Evolutionary conservation across 2,113 vertebrate species (phyloP).

Genomic region (Scalopus aquaticus): DNA sequence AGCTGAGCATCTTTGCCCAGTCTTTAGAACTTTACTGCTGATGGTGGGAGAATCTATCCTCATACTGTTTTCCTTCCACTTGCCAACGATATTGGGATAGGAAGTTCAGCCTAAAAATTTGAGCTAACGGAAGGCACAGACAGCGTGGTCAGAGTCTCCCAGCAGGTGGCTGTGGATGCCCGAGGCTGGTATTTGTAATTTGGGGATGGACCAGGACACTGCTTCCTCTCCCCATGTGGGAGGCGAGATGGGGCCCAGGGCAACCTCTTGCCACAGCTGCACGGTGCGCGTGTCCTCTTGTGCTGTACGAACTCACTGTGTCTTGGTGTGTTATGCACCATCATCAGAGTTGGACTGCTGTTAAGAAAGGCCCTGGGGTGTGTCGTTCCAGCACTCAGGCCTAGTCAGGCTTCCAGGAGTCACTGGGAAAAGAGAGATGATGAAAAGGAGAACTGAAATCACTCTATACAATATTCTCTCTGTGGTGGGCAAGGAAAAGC

Average conservation of each 20-base stretch:
- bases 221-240: neutral
- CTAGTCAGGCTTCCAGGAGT: neutral
- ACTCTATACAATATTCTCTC: neutral
- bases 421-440: neutral
- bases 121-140: neutral
- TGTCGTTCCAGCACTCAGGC: neutral
- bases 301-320: neutral
- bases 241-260: neutral
- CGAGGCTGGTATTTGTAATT: too few species aligned
- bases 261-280: neutral
- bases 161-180: neutral
- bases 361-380: neutral
- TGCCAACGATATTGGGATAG: neutral
- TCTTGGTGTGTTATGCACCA: neutral
- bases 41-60: neutral
- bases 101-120: constrained; percentile 21
- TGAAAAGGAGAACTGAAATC: neutral
- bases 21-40: neutral
- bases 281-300: neutral
- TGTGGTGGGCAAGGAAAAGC: neutral
- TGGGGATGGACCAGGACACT: neutral
- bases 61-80: neutral
- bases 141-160: neutral
- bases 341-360: neutral
- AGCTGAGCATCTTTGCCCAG: neutral